Base-by-base conservation (phyloP, 2,113 vertebrate genomes). In the Cyanoderma ruficeps region DNA sequence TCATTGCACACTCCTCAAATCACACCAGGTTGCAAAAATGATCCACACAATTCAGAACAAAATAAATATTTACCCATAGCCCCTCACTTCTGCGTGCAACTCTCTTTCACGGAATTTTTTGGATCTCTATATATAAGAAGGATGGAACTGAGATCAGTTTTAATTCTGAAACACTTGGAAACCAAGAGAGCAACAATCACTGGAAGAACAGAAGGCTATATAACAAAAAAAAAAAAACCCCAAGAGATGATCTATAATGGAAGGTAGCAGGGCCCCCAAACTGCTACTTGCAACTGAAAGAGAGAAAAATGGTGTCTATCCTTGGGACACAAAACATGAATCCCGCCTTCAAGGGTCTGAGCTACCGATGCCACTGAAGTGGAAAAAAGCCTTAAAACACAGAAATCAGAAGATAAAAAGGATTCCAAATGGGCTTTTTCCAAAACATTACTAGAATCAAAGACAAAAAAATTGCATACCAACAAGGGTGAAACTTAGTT, bases 251-350 rank as follows among this genome's bases (percentile, higher is more conserved):
- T 33, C 49, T 30, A 27, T 1, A 0, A 56, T 46, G 35, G 10
- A 33, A 63, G 27, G 33, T 5, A 90, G 17, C 20, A 81, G 9
- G 52, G 31, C 2, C 1, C 16, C 41, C 27, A n/a, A 69, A 56
- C 10, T 39, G 14, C 46, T 53, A 35, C 41, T 30, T 67, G 47
- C 35, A 82, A n/a, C 20, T 47, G 24, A 65, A 11, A 70, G 15
- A 46, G 0, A 37, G 2, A 27, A 71, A 83, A 78, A 52, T 4
- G 2, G 1, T 33, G 1, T 37, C 28, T 37, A 9, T 28, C 31
- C 65, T 52, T 74, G 21, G 3, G 37, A 75, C n/a, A 61, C 41
- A 69, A 68, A 78, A 37, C 11, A 47, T 15, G 2, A 82, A 83
- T 11, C 22, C 24, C 0, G 10, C 19, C 60, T 63, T 59, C 25